Evolutionary conservation across 2,888 invertebrate genomes (phyloP).

Genomic region (Anodontia alba): DNA sequence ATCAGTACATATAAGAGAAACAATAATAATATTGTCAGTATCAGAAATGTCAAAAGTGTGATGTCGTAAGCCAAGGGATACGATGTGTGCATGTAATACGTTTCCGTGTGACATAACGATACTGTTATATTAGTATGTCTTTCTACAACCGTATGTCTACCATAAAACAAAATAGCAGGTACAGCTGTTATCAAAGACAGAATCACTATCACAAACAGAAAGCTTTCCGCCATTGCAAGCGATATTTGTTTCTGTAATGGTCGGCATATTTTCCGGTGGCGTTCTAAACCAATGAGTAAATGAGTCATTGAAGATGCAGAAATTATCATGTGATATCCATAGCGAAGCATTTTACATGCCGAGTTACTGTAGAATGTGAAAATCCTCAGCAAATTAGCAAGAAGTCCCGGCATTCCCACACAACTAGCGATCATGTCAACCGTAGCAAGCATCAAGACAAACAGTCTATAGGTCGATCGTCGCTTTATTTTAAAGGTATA

Average conservation of each 20-base stretch:
- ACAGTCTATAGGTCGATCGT: background rate
- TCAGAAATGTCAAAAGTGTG: background rate
- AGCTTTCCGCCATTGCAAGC: background rate
- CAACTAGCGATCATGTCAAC: background rate
- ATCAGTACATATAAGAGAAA: background rate
- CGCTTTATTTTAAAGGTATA: background rate
- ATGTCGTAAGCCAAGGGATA: background rate
- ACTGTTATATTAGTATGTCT: background rate
- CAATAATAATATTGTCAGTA: background rate
- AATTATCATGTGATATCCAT: background rate
- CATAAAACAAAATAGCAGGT: background rate
- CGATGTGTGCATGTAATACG: background rate
- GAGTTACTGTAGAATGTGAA: background rate
- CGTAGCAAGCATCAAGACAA: constrained; percentile 3
- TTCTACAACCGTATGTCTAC: background rate
- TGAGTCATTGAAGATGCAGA: background rate
- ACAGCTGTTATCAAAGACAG: background rate
- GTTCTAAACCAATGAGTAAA: constrained; percentile 17
- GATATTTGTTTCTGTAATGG: constrained; percentile 1
- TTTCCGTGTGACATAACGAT: background rate
- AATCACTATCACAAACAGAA: background rate
- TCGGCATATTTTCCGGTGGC: background rate
- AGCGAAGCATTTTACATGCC: background rate
- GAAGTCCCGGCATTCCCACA: background rate
- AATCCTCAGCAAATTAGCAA: background rate